These are phyloP conservation scores for Parnassius orleans DNA, from an alignment of 2,888 invertebrate genomes.

Conservation along the genomic window DNA sequence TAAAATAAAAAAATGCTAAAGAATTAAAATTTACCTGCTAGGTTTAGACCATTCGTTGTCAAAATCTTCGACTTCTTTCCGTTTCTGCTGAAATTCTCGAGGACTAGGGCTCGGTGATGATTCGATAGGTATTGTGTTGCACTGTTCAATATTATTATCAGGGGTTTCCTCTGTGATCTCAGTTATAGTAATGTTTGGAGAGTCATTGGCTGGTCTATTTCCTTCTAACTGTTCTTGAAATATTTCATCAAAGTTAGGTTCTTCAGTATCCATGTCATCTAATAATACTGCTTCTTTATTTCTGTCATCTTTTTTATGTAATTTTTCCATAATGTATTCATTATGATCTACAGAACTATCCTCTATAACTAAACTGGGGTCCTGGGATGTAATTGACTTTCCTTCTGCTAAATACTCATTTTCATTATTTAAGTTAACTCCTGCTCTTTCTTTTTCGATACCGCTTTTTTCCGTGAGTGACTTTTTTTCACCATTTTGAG, in stretches of 20 bases:
- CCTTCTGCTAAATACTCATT: conserved; percentile 69
- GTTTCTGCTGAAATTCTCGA: conserved; percentile 47
- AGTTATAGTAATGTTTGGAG: conserved; percentile 74
- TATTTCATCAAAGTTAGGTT: conserved; percentile 70
- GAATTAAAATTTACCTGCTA: conserved; percentile 62
- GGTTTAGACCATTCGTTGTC: conserved; percentile 73
- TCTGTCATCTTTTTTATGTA: conserved; percentile 58
- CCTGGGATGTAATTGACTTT: conserved; percentile 71
- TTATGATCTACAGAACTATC: conserved; percentile 57
- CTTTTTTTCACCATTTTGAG: conserved; percentile 54
- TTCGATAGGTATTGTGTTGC: conserved; percentile 59
- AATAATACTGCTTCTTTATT: conserved; percentile 61
- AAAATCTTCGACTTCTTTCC: conserved; percentile 48
- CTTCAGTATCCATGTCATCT: conserved; percentile 66
- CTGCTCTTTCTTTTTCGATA: conserved; percentile 52
- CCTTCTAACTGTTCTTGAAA: conserved; percentile 69
- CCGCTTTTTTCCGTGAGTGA: conserved; percentile 58
- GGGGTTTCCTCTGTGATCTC: conserved; percentile 70
- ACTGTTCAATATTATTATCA: conserved; percentile 50
- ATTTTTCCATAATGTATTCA: conserved; percentile 71
- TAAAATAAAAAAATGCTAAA: conserved; percentile 25
- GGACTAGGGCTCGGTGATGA: conserved; percentile 71
- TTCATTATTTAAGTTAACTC: conserved; percentile 62
- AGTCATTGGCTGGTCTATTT: conserved; percentile 54
- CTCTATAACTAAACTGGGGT: conserved; percentile 71